Evolutionary conservation across 1,140 invertebrate species (phyloP), one percentile per base, ranked within the genome.

Genomic region (Drosophila persimilis): DNA sequence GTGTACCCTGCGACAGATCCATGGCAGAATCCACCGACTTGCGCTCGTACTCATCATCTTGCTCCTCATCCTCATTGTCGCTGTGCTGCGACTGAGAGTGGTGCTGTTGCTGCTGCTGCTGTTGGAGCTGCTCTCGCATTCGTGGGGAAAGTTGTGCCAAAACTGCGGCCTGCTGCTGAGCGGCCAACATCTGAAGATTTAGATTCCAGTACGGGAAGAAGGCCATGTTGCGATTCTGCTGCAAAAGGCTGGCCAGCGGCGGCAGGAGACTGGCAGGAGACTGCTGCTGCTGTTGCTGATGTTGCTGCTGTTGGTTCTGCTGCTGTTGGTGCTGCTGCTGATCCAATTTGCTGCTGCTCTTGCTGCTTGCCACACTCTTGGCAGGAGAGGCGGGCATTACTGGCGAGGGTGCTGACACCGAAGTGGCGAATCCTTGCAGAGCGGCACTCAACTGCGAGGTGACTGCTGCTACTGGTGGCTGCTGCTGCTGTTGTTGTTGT

Each of bases 131-230:
- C 46, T 91, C 89, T 8, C 90, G 74, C 85, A 81, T 75, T 17
- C 80, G 55, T 5, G 90, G 88, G 45, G 90, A 90, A 44, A 91
- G 44, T 26, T 91, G 90, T 0, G 90, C 90, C 22, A 91, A 46
- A 0, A 90, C 90, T 1, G 81, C 86, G 9, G 88, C 84, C 62
- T 91, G 91, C 46, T 91, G 90, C 72, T 91, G 91, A 11, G 90
- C 90, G n/a, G 90, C 91, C 24, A 91, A 66, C 90, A 91, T 91
- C 76, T 91, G 91, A 7, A 91, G 60, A 66, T 91, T 91, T 46
- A 91, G 77, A 56, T 91, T 91, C 89, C 90, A 91, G 59, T 91
- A 91, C 43, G 90, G 90, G 51, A 91, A 90, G 64, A 91, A 91
- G 58, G 90, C 79, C 85, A 90, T 90, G 66, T 90, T 90, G 66